phyloP scores from a whole-genome alignment of 2,888 invertebrate species.

The Nomada goodeniana region DNA sequence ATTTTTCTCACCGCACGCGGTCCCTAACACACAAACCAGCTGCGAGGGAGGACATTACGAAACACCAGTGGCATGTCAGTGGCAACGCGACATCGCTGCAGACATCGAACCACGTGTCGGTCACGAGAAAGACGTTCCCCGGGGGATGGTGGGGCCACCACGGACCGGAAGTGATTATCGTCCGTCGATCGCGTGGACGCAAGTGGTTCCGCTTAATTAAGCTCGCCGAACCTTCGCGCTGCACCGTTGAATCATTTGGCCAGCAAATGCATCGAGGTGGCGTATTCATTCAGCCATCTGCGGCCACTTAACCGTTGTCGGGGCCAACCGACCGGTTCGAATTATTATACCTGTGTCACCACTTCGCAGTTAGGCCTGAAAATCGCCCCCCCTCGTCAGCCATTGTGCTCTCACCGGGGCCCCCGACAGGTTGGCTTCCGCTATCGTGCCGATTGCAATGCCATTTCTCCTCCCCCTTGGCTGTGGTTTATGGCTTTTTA shows the following conservation, averaged over 20 bases:
- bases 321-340: constrained; percentile 73
- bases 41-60: background rate
- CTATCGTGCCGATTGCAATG: constrained; percentile 35
- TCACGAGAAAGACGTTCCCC: constrained; percentile 14
- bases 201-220: constrained; percentile 76
- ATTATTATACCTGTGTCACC: constrained; percentile 77
- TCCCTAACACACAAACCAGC: no score
- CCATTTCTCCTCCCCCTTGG: constrained; percentile 25
- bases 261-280: constrained; percentile 53
- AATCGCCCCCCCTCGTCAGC: constrained; percentile 53
- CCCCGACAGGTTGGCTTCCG: constrained; percentile 69
- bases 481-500: constrained; percentile 66
- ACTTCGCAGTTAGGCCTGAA: constrained; percentile 56
- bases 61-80: background rate
- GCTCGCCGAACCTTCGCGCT: constrained; percentile 57
- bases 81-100: background rate
- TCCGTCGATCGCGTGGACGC: constrained; percentile 44
- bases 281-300: constrained; percentile 75
- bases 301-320: constrained; percentile 75
- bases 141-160: background rate
- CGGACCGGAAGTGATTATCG: constrained; percentile 54
- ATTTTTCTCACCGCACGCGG: background rate
- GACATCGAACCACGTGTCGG: background rate
- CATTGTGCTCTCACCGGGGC: constrained; percentile 56
- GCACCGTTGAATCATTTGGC: constrained; percentile 71